Evolutionary conservation across 2,113 vertebrate species (phyloP).

Genomic region (Apus apus): DNA sequence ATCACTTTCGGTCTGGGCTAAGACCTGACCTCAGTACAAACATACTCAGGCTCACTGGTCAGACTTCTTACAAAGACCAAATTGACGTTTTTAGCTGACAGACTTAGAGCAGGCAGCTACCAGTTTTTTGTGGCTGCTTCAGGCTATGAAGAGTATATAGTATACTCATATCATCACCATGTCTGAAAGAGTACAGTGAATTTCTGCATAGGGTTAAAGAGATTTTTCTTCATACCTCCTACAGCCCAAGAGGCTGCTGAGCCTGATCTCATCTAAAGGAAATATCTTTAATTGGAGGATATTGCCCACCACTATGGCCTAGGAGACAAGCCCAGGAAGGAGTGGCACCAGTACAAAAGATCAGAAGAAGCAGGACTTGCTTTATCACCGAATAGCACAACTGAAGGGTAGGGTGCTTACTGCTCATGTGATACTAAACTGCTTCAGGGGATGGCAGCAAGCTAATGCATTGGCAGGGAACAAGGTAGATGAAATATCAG

Average conservation of each 20-base stretch:
- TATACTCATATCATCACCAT: neutral
- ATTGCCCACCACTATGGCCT: neutral
- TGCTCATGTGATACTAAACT: neutral
- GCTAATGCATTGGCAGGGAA: neutral
- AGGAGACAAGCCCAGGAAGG: neutral
- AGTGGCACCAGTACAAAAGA: neutral
- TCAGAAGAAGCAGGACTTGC: neutral
- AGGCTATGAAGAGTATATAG: neutral
- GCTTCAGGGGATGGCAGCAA: neutral
- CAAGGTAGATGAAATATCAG: neutral
- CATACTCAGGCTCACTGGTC: slow-evolving; percentile 19
- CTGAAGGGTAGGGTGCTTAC: neutral
- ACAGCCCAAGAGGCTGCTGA: neutral
- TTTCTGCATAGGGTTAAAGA: neutral
- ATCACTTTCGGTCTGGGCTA: neutral
- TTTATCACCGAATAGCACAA: neutral
- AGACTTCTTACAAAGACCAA: slow-evolving; percentile 14
- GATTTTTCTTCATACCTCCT: neutral
- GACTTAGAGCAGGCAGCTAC: neutral
- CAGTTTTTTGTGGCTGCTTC: neutral
- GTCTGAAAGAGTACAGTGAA: neutral
- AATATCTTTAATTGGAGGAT: neutral
- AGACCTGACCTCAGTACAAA: slow-evolving; percentile 45
- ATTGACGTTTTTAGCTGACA: neutral
- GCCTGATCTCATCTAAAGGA: neutral